Conservation (phyloP, 2,888 invertebrate genomes). For the Cerastis leucographa region DNA sequence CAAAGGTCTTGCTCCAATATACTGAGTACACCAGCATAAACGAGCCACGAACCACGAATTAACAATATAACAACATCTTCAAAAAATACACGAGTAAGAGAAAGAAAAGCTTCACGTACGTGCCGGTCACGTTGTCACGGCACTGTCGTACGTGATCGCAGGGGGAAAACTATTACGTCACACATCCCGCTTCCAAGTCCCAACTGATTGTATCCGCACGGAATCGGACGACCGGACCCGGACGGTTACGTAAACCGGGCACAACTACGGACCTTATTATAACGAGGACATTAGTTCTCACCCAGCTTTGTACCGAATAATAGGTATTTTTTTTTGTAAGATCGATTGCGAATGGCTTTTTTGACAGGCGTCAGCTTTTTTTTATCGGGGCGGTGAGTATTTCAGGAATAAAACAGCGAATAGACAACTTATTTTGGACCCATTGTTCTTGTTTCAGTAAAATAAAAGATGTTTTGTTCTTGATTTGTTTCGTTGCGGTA, state of each 20-base stretch:
- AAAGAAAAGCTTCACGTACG: slow-evolving; percentile 49
- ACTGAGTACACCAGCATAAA: slow-evolving; percentile 23
- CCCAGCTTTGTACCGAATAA: slow-evolving; percentile 43
- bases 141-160: slow-evolving; percentile 57
- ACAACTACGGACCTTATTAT: slow-evolving; percentile 41
- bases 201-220: slow-evolving; percentile 52
- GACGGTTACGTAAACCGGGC: slow-evolving; percentile 29
- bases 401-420: slow-evolving; percentile 23
- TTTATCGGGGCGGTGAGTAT: slow-evolving; percentile 22
- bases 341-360: slow-evolving; percentile 42
- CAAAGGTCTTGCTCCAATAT: neutral
- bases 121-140: slow-evolving; percentile 56
- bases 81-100: slow-evolving; percentile 42
- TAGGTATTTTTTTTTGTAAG: slow-evolving; percentile 36
- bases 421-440: slow-evolving; percentile 16
- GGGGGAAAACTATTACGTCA: slow-evolving; percentile 58
- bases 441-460: slow-evolving; percentile 28
- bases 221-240: slow-evolving; percentile 29
- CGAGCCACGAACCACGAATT: slow-evolving; percentile 36
- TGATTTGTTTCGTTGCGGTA: slow-evolving; percentile 1
- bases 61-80: slow-evolving; percentile 44
- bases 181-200: slow-evolving; percentile 37
- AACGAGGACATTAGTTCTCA: slow-evolving; percentile 48
- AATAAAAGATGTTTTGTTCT: slow-evolving; percentile 16
- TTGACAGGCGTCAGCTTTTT: slow-evolving; percentile 44